phyloP scores from a whole-genome alignment of 2,888 invertebrate species.

The Leucophora obtusa region DNA sequence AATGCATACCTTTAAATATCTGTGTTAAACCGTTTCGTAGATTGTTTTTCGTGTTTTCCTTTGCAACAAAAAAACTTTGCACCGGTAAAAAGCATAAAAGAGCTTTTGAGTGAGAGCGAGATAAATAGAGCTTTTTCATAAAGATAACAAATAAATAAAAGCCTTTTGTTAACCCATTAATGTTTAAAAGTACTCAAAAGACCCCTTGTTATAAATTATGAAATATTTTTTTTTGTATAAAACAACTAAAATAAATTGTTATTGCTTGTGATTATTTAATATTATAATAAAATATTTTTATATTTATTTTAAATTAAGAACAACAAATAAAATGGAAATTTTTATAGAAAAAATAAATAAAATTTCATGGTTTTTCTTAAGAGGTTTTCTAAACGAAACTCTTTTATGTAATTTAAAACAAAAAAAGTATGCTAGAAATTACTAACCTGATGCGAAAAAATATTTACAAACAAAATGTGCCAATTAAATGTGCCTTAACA shows the following conservation, averaged over 20 bases:
- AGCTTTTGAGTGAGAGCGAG: constrained; percentile 26
- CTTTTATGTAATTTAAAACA: constrained; percentile 5
- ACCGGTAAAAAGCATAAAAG: constrained; percentile 11
- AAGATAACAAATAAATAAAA: constrained; percentile 11
- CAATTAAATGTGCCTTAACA: constrained; percentile 61
- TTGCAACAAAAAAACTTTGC: constrained; percentile 10
- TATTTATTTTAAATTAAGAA: constrained; percentile 53
- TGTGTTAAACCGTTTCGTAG: constrained; percentile 17
- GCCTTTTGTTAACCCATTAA: constrained; percentile 37
- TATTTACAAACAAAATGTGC: constrained; percentile 46
- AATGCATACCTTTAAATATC: constrained; percentile 43
- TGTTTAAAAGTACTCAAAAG: constrained; percentile 42
- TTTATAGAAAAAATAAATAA: constrained; percentile 3
- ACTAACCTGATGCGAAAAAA: neutral
- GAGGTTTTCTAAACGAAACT: constrained; percentile 11
- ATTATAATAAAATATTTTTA: constrained; percentile 52
- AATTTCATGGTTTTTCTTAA: constrained; percentile 16
- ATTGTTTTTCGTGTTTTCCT: neutral
- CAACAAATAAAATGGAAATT: constrained; percentile 30
- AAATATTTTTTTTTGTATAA: constrained; percentile 27
- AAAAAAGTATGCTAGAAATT: neutral
- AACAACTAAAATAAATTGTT: constrained; percentile 13
- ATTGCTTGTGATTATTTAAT: constrained; percentile 47
- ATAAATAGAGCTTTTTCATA: constrained; percentile 29
- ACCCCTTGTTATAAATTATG: constrained; percentile 22